phyloP scores from a whole-genome alignment of 2,888 invertebrate species.

The Altica lythri region DNA sequence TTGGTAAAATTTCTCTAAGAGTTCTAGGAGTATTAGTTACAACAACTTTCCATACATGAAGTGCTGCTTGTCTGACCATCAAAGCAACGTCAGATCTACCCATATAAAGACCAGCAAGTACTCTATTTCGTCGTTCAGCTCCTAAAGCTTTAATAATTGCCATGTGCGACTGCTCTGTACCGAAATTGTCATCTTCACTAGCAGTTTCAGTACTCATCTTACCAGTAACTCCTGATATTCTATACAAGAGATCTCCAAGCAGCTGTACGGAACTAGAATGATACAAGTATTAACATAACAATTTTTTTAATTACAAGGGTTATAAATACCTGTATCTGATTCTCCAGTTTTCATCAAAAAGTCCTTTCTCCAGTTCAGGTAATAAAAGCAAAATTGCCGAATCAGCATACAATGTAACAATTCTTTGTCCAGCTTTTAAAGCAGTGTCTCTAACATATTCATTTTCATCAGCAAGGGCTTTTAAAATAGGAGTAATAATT shows the following conservation, averaged over 20 bases:
- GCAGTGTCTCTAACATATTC: conserved; percentile 99
- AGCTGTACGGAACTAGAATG: conserved; percentile 86
- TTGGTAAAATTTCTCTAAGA: conserved; percentile 92
- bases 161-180: conserved; percentile 92
- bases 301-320: not conserved
- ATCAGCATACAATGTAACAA: conserved; percentile 95
- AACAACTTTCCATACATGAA: conserved; percentile 99
- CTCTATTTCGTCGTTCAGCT: conserved; percentile 86
- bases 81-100: conserved; percentile 95
- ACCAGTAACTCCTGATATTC: conserved; percentile 96
- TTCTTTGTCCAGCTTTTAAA: conserved; percentile 92
- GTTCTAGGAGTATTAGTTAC: conserved; percentile 98
- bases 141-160: conserved; percentile 87
- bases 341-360: conserved; percentile 99
- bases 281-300: not conserved
- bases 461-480: conserved; percentile 97
- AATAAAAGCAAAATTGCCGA: conserved; percentile 90
- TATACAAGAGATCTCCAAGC: conserved; percentile 91
- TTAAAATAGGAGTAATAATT: conserved; percentile 95
- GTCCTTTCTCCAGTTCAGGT: conserved; percentile 90
- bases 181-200: conserved; percentile 98
- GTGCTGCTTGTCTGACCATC: conserved; percentile 92
- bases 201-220: conserved; percentile 99
- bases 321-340: conserved; percentile 70
- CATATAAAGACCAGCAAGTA: conserved; percentile 95